phyloP scores from a whole-genome alignment of 2,113 vertebrate genomes.

The Stigmatopora nigra region DNA sequence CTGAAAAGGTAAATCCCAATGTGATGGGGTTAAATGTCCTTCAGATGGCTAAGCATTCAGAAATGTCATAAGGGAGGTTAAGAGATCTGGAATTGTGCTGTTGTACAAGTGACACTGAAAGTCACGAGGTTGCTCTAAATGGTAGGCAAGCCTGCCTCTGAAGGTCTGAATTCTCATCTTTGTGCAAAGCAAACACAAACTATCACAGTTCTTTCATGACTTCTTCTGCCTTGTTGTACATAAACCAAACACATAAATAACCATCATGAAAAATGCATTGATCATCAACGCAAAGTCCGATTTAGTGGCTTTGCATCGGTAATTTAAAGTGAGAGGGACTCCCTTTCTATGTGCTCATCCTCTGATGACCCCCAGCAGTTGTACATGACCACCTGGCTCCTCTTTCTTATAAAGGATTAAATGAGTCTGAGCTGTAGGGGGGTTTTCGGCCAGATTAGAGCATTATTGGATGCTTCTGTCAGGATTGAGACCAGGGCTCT shows the following conservation, averaged over 20 bases:
- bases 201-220: constrained; percentile 38
- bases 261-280: constrained; percentile 18
- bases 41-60: constrained; percentile 6
- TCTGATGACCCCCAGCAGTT: constrained; percentile 64
- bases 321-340: constrained; percentile 66
- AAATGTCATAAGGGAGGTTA: constrained; percentile 8
- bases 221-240: constrained; percentile 1
- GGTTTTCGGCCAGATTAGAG: constrained; percentile 64
- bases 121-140: constrained; percentile 52
- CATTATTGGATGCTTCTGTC: constrained; percentile 40
- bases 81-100: constrained; percentile 47
- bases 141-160: constrained; percentile 25
- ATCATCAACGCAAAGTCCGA: constrained; percentile 23
- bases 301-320: constrained; percentile 40
- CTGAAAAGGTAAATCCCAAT: too few relatives aligned
- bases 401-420: constrained; percentile 75
- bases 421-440: constrained; percentile 61
- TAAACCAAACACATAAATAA: not conserved
- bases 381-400: constrained; percentile 74
- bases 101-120: constrained; percentile 51
- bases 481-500: constrained; percentile 39
- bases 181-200: constrained; percentile 13
- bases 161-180: constrained; percentile 47
- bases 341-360: constrained; percentile 58
- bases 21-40: not conserved